Conservation (phyloP, 2,888 invertebrate species). For the Dichetophora obliterata region DNA sequence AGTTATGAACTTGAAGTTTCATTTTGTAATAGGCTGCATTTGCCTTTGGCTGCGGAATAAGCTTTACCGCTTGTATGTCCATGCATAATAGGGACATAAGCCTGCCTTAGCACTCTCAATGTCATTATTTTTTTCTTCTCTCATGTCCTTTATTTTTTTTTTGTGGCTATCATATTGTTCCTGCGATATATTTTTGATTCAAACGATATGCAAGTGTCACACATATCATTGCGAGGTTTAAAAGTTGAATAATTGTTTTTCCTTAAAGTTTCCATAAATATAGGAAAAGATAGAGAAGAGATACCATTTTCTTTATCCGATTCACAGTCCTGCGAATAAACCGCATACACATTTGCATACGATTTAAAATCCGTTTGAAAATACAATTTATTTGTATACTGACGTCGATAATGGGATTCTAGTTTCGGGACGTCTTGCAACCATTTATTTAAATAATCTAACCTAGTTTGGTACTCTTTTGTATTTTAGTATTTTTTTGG, state of each 20-base stretch:
- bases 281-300: neutral
- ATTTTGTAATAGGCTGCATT: neutral
- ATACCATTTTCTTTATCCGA: neutral
- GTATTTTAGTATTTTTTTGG: neutral
- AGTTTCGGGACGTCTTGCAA: no score
- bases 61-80: no score
- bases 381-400: no score
- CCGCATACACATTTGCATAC: neutral
- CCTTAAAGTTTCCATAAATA: neutral
- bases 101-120: no score
- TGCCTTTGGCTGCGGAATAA: no score
- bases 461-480: neutral
- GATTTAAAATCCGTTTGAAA: no score
- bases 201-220: neutral
- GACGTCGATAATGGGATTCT: no score
- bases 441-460: neutral
- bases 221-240: neutral
- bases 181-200: no score
- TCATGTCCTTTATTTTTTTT: no score
- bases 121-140: no score
- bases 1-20: neutral
- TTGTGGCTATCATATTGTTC: no score
- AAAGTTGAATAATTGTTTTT: neutral
- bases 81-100: neutral
- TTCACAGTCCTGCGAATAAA: neutral